Conservation (phyloP, 1,140 invertebrate species). For the Maconellicoccus hirsutus region DNA sequence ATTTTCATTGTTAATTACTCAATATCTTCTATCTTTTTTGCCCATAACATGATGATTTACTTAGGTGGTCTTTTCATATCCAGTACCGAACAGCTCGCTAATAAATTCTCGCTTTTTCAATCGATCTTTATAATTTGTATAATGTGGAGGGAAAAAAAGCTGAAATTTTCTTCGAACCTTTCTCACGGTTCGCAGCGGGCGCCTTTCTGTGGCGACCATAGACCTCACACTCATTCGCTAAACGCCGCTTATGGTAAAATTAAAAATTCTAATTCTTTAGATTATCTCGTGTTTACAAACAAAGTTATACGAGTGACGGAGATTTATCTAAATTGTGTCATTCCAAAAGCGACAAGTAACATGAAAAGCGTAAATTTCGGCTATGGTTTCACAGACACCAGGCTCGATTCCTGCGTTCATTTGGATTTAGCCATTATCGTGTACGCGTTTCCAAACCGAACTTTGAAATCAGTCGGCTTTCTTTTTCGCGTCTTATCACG, state of each 20-base stretch:
- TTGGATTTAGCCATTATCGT: not conserved
- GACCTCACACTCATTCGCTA: not conserved
- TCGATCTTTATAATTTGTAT: not conserved
- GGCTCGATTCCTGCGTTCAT: not conserved
- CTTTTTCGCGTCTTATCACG: not conserved
- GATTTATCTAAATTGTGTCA: slow-evolving; percentile 4
- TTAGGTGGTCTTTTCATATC: not conserved
- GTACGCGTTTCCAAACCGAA: no score
- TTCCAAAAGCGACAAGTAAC: not conserved
- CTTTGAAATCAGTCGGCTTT: not conserved
- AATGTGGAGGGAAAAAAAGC: no score
- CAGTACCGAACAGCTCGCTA: not conserved
- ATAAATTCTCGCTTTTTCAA: not conserved
- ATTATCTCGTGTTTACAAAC: not conserved
- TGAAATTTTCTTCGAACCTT: not conserved
- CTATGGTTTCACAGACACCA: not conserved
- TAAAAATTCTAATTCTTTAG: not conserved
- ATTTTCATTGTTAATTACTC: slow-evolving; percentile 9
- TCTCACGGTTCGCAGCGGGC: not conserved
- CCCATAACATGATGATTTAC: not conserved
- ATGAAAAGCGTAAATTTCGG: not conserved
- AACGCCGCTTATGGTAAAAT: not conserved
- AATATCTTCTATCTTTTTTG: not conserved
- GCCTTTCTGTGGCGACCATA: not conserved
- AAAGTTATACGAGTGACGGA: not conserved